Evolutionary conservation across 1,140 invertebrate species (phyloP), one percentile per base, ranked within the genome.

Genomic region (Papilio helenus): DNA sequence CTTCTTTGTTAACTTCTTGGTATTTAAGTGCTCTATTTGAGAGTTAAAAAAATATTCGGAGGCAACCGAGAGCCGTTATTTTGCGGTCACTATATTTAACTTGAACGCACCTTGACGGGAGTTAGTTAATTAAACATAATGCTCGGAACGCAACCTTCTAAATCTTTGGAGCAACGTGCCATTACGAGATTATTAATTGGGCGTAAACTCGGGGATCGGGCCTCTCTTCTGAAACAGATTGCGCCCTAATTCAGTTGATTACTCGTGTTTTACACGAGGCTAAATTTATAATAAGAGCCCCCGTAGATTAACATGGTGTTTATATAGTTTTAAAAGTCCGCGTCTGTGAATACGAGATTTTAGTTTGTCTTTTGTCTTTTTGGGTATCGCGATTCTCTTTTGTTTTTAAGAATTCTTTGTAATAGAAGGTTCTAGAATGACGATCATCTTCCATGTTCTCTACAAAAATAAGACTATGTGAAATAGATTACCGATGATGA

Each of bases 41-140:
- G 81, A 86, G 73, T 65, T 72, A 79, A 68, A 83, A 88, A 85
- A 87, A 90, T 85, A 87, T 88, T 87, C 84, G 87, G 81, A 82
- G 85, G 86, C 87, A 86, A 79, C 79, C 80, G 87, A 90, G 87
- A 88, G 83, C 88, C 89, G 87, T 91, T 90, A 93, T 92, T 91
- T 90, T 87, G 90, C 88, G 86, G 90, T 89, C 88, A 88, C 86
- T 88, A 87, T 91, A 86, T 82, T 92, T 89, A 89, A 81, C 61
- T 82, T 76, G 82, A 84, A 82, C 83, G 86, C 88, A 89, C 86
- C 88, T 90, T 89, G 86, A 88, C 86, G 85, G 87, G 84, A 86
- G 86, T 90, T 86, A 79, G 83, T 89, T 91, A 92, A 93, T 93
- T 92, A 90, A 90, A 90, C 88, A 84, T 87, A 83, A 85, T 87